Evolutionary conservation across 2,113 vertebrate species (phyloP).

Genomic region (Ageneiosus marmoratus): DNA sequence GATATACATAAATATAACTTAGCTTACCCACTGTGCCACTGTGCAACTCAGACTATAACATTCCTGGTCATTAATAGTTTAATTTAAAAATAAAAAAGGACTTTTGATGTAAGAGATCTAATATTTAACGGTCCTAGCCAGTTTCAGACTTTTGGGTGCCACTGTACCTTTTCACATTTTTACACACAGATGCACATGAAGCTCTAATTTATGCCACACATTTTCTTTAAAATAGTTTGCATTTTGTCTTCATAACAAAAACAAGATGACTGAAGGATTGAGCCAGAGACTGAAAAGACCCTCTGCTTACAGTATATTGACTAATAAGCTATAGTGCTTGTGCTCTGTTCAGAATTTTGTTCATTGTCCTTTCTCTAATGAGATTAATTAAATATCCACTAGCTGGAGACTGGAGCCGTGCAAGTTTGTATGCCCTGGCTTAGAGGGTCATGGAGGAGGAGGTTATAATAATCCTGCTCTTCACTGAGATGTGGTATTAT

Average conservation of each 20-base stretch:
- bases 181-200: too few species aligned
- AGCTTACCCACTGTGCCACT: too few species aligned
- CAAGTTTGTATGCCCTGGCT: background rate
- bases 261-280: background rate
- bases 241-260: background rate
- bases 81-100: too few species aligned
- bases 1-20: too few species aligned
- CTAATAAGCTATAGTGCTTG: background rate
- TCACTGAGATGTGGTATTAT: background rate
- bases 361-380: slow-evolving; percentile 53
- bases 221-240: background rate
- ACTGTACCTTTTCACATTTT: too few species aligned
- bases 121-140: too few species aligned
- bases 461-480: slow-evolving; percentile 41
- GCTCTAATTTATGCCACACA: background rate
- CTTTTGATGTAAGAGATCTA: too few species aligned
- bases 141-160: too few species aligned
- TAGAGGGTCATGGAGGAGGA: slow-evolving; percentile 38
- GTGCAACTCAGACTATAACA: too few species aligned
- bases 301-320: background rate
- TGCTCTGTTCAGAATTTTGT: slow-evolving; percentile 46
- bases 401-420: slow-evolving; percentile 3
- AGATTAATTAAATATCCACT: slow-evolving; percentile 53
- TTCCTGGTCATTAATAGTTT: too few species aligned
- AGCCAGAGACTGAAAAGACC: background rate